A percentile compares a stretch with the other conserved stretches of the same genome.
Evolutionary conservation across 2,113 vertebrate genomes (phyloP).

Genomic region (Urocitellus parryii): DNA sequence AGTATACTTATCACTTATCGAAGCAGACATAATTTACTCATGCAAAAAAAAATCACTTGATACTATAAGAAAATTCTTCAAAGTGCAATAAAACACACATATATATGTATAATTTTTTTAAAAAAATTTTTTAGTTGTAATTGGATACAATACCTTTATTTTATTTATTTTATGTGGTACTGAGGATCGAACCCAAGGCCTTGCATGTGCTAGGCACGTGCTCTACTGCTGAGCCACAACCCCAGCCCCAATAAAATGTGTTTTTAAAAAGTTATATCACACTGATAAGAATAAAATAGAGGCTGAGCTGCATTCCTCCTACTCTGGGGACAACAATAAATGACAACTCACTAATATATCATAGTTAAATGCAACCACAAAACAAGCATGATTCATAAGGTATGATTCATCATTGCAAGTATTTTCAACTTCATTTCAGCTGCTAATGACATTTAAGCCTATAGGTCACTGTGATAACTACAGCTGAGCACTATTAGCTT

Average conservation of each 20-base stretch:
- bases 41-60: not conserved
- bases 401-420: slow-evolving; percentile 36
- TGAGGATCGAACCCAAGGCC: no score
- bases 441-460: slow-evolving; percentile 43
- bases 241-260: no score
- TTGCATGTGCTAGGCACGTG: no score
- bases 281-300: not conserved
- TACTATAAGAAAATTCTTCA: slow-evolving; percentile 7
- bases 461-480: slow-evolving; percentile 35
- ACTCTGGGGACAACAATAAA: not conserved
- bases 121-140: no score
- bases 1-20: not conserved
- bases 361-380: not conserved
- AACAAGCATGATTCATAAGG: not conserved
- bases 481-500: slow-evolving; percentile 26
- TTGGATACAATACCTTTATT: no score
- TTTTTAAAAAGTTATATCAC: not conserved
- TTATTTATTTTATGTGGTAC: no score
- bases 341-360: not conserved
- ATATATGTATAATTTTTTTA: no score
- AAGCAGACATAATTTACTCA: not conserved
- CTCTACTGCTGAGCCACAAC: no score
- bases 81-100: not conserved
- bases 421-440: slow-evolving; percentile 44
- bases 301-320: not conserved